phyloP scores from a whole-genome alignment of 2,888 invertebrate species.

The Ryuthela nishihirai region DNA sequence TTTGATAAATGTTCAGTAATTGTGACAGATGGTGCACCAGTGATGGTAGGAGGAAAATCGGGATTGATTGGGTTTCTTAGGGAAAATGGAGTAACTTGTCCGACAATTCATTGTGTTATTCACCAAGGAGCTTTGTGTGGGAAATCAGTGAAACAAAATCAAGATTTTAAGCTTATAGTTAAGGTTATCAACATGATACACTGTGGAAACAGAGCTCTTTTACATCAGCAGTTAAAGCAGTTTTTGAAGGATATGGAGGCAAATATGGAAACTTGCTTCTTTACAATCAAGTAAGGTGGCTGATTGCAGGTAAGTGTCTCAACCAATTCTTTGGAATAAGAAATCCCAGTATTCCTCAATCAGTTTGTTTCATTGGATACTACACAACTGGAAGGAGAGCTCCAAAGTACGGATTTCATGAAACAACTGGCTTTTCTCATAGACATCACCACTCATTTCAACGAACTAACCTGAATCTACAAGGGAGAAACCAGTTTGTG shows the following conservation, averaged over 20 bases:
- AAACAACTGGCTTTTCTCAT: too few species aligned
- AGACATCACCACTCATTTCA: too few species aligned
- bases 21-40: background rate
- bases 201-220: background rate
- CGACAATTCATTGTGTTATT: constrained; percentile 2
- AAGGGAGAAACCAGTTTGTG: too few species aligned
- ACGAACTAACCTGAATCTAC: too few species aligned
- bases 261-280: too few species aligned
- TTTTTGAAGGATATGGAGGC: constrained; percentile 4
- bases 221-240: constrained; percentile 1
- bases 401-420: too few species aligned
- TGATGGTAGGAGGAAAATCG: background rate
- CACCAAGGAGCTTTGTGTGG: constrained; percentile 4
- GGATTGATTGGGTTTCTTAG: background rate
- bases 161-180: background rate
- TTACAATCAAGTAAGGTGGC: too few species aligned
- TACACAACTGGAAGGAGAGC: too few species aligned
- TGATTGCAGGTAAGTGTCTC: too few species aligned
- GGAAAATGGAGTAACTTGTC: constrained; percentile 3
- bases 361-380: too few species aligned
- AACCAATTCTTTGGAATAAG: too few species aligned
- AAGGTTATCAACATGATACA: background rate
- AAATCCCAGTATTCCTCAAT: too few species aligned
- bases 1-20: constrained; percentile 2
- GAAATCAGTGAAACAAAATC: constrained; percentile 5